A percentile compares a stretch with the other conserved stretches of the same genome.
These are phyloP conservation scores for Danaus plexippus DNA, from an alignment of 1,140 invertebrate genomes.

Conservation along the genomic window DNA sequence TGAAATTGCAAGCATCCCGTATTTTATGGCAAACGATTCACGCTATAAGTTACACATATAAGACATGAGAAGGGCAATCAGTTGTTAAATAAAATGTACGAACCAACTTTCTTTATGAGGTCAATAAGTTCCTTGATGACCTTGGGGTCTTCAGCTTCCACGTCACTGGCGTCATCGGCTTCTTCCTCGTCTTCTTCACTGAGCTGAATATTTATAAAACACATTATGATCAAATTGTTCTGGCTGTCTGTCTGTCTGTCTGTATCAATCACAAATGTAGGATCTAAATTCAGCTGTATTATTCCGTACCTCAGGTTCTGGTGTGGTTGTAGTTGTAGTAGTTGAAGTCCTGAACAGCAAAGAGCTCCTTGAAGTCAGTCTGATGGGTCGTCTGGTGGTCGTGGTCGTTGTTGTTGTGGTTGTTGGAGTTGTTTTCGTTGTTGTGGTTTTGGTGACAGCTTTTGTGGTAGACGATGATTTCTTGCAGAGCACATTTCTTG, in stretches of 20 bases:
- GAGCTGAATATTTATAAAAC: constrained; percentile 67
- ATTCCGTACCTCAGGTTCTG: constrained; percentile 47
- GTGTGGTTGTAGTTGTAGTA: constrained; percentile 31
- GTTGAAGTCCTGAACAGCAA: constrained; percentile 64
- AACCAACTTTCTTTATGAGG: constrained; percentile 86
- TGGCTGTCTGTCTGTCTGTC: background rate
- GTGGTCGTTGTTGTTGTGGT: constrained; percentile 64
- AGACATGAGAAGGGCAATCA: too few species aligned
- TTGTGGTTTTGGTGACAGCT: constrained; percentile 66
- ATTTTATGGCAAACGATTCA: too few species aligned
- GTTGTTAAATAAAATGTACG: constrained; percentile 19
- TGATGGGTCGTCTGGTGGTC: constrained; percentile 58
- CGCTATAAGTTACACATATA: too few species aligned
- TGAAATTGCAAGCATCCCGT: too few species aligned
- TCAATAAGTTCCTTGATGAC: constrained; percentile 89
- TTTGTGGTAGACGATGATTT: constrained; percentile 68
- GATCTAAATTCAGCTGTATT: background rate
- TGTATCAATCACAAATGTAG: too few species aligned
- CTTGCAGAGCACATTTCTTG: constrained; percentile 87
- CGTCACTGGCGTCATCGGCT: constrained; percentile 37
- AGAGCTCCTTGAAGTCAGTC: constrained; percentile 52
- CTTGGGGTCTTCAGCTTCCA: constrained; percentile 82
- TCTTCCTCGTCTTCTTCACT: constrained; percentile 75
- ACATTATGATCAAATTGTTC: constrained; percentile 2
- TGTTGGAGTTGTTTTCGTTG: constrained; percentile 66